Conservation (phyloP, 2,797 vertebrate genomes). For the Xenops minutus region DNA sequence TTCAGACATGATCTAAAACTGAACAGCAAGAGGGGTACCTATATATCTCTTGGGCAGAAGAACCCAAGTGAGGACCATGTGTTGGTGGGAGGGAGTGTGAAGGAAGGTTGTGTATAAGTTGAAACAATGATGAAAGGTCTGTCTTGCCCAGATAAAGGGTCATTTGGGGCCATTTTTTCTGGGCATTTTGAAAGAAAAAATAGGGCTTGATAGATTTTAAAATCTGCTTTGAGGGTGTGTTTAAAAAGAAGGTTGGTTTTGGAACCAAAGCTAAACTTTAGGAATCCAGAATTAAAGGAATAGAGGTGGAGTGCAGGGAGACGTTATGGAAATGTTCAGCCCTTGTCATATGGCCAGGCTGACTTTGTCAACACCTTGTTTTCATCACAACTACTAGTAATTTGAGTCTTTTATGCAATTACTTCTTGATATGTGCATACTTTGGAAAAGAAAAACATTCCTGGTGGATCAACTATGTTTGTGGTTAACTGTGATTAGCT, state of each 20-base stretch:
- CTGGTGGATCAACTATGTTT: neutral
- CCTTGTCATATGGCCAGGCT: neutral
- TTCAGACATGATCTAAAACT: neutral
- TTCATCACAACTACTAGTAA: neutral
- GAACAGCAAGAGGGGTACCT: neutral
- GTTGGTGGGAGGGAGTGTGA: neutral
- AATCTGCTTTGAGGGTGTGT: neutral
- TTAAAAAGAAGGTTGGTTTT: neutral
- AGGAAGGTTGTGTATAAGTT: neutral
- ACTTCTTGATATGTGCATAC: neutral
- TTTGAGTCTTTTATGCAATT: neutral
- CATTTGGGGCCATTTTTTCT: neutral
- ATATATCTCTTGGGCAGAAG: neutral
- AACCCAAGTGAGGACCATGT: neutral
- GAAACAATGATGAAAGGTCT: neutral
- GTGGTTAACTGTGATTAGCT: neutral
- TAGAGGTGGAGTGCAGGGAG: neutral
- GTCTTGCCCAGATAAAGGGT: neutral
- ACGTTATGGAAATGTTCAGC: neutral
- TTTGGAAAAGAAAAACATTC: neutral
- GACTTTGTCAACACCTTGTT: neutral
- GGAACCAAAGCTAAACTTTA: neutral
- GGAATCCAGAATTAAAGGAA: neutral
- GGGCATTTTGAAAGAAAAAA: neutral
- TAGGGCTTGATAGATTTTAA: neutral